Evolutionary conservation across 2,113 vertebrate species (phyloP).

Genomic region (Zeus faber): DNA sequence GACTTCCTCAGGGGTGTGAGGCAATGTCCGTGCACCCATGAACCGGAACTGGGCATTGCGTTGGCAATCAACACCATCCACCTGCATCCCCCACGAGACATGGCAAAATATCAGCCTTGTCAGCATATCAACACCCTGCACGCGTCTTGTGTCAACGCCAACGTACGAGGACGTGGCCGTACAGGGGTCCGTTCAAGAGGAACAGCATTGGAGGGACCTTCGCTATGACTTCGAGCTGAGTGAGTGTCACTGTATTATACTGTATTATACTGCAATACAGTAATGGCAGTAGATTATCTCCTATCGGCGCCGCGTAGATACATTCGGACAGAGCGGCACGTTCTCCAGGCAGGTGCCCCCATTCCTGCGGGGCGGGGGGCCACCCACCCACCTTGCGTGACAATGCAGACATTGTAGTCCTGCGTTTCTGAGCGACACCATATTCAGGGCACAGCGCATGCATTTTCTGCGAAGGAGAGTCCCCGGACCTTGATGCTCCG

Average conservation of each 20-base stretch:
- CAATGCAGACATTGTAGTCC: too few species aligned
- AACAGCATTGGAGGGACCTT: not conserved
- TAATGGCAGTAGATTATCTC: not conserved
- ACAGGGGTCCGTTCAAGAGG: not conserved
- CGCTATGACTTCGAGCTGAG: not conserved
- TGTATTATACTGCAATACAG: conserved; percentile 3
- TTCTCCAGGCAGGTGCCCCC: too few species aligned
- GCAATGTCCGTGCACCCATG: conserved; percentile 2
- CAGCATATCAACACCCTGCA: not conserved
- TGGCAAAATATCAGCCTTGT: not conserved
- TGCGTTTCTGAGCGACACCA: too few species aligned
- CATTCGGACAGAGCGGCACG: too few species aligned
- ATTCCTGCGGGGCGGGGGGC: too few species aligned
- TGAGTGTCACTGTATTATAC: conserved; percentile 1
- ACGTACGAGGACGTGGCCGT: not conserved
- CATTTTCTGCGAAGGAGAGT: too few species aligned
- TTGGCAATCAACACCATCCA: not conserved
- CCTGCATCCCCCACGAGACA: not conserved
- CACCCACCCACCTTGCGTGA: too few species aligned
- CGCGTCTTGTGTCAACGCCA: not conserved
- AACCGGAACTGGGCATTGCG: not conserved
- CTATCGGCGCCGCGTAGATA: not conserved
- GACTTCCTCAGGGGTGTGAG: not conserved
- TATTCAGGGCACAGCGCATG: too few species aligned
- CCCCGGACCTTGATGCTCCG: too few species aligned